phyloP scores from a whole-genome alignment of 2,888 invertebrate species.

The Tipula helvola region DNA sequence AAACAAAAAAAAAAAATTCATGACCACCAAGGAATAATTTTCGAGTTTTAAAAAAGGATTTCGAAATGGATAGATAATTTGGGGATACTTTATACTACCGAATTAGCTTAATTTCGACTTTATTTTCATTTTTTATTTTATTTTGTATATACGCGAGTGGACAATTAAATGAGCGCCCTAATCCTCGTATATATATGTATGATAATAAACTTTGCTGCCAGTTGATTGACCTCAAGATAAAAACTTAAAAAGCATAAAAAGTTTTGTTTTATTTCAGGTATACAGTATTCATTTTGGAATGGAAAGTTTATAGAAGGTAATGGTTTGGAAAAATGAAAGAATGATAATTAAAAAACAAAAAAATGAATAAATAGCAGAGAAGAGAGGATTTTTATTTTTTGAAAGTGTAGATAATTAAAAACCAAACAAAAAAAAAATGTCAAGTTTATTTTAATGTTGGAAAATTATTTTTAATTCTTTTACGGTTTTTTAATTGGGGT shows the following conservation, averaged over 20 bases:
- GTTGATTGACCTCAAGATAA: neutral
- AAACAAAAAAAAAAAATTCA: neutral
- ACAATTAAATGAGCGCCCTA: neutral
- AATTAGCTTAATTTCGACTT: neutral
- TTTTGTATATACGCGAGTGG: neutral
- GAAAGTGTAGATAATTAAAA: neutral
- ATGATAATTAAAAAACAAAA: neutral
- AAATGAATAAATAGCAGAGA: neutral
- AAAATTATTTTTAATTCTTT: neutral
- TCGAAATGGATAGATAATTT: neutral
- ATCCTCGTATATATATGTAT: neutral
- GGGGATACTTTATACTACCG: neutral
- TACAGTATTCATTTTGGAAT: neutral
- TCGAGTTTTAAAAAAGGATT: neutral
- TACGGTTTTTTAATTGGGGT: neutral
- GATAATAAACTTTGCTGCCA: neutral
- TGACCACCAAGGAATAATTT: neutral
- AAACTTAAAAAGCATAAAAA: neutral
- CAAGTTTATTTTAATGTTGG: neutral
- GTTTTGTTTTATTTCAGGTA: neutral
- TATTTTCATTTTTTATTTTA: neutral
- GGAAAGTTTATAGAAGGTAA: neutral
- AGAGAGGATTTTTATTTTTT: neutral
- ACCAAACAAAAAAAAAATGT: neutral
- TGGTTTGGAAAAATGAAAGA: neutral